Conservation (phyloP, 2,888 invertebrate species). For the Clusia tigrina region DNA sequence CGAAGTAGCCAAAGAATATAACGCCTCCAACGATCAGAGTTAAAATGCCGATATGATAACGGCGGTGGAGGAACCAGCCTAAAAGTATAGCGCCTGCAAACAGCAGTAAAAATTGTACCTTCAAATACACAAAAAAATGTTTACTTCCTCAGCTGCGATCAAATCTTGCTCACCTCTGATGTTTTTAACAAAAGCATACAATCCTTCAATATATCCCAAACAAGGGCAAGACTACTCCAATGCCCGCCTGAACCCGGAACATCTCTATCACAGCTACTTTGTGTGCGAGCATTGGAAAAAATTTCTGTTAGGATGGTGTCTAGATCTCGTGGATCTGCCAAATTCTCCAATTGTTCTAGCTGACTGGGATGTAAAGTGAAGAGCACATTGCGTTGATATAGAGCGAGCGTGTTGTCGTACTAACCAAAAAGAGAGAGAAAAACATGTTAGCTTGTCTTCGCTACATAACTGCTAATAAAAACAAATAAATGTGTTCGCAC, state of each 20-base stretch:
- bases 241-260: conserved; percentile 24
- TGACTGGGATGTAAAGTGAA: conserved; percentile 46
- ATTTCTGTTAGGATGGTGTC: conserved; percentile 50
- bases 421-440: conserved; percentile 28
- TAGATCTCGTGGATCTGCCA: conserved; percentile 53
- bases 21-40: conserved; percentile 38
- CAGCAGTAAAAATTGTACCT: conserved; percentile 48
- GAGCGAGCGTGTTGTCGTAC: conserved; percentile 37
- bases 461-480: conserved; percentile 15
- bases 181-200: conserved; percentile 38
- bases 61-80: conserved; percentile 44
- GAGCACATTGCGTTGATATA: conserved; percentile 43
- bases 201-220: conserved; percentile 46
- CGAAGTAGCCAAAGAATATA: conserved; percentile 48
- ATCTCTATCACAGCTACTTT: conserved; percentile 27
- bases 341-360: conserved; percentile 44
- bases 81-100: conserved; percentile 31
- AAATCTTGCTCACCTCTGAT: conserved; percentile 45
- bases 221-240: conserved; percentile 27
- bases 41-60: conserved; percentile 39
- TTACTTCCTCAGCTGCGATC: neutral
- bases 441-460: conserved; percentile 12
- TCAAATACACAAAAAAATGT: neutral
- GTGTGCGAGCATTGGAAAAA: conserved; percentile 37
- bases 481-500: neutral